Percentiles rank a stretch among this genome's conserved stretches.
These are phyloP conservation scores for Malacosoma neustria DNA, from an alignment of 2,888 invertebrate species.

Conservation along the genomic window DNA sequence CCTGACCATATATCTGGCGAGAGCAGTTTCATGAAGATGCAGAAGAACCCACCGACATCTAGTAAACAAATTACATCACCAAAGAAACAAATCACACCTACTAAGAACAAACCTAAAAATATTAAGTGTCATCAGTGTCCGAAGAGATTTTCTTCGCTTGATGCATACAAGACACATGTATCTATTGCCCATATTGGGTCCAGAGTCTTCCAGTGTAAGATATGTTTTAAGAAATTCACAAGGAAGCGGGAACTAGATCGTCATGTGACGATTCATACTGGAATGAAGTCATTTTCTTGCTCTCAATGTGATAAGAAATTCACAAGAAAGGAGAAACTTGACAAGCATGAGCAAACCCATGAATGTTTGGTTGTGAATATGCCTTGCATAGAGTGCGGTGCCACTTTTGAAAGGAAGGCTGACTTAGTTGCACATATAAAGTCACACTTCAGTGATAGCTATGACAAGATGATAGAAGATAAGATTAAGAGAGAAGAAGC, in stretches of 20 bases:
- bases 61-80: constrained; percentile 38
- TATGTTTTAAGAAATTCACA: constrained; percentile 80
- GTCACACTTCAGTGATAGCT: constrained; percentile 69
- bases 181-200: constrained; percentile 65
- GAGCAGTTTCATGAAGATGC: constrained; percentile 54
- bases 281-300: constrained; percentile 80
- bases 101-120: constrained; percentile 63
- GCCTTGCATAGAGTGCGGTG: constrained; percentile 78
- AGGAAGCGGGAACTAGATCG: constrained; percentile 81
- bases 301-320: constrained; percentile 79
- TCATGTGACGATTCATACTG: constrained; percentile 79
- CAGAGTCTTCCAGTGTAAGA: constrained; percentile 77
- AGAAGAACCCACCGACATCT: constrained; percentile 40
- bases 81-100: constrained; percentile 38
- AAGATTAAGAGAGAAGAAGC: constrained; percentile 58
- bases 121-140: constrained; percentile 71
- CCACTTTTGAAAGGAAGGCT: constrained; percentile 74
- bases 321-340: constrained; percentile 80
- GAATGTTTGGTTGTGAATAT: constrained; percentile 75
- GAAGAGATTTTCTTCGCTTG: constrained; percentile 63
- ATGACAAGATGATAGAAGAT: constrained; percentile 45
- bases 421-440: constrained; percentile 76
- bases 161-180: constrained; percentile 70
- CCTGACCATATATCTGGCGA: constrained; percentile 70
- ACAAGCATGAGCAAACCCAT: constrained; percentile 79